These are phyloP conservation scores for Hypselothyrea guttata DNA, from an alignment of 2,888 invertebrate species.

Conservation along the genomic window DNA sequence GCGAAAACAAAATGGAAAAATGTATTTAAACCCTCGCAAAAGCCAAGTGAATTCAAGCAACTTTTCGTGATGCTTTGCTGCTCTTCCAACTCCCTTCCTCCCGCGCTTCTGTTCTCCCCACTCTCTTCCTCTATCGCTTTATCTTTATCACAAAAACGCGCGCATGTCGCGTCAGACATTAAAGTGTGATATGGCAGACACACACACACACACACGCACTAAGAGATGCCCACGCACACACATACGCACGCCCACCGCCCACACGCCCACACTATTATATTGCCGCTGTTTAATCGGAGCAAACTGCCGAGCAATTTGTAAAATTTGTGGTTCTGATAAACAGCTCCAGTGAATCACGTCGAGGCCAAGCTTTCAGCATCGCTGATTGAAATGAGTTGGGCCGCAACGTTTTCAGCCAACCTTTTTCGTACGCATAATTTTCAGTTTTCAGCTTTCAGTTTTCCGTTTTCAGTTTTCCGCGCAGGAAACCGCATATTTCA, in stretches of 20 bases:
- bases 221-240: background rate
- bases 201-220: constrained; percentile 1
- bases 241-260: too few species aligned
- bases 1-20: background rate
- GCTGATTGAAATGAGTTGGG: constrained; percentile 31
- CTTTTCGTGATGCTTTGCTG: constrained; percentile 15
- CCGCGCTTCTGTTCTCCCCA: background rate
- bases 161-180: constrained; percentile 40
- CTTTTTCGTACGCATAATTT: constrained; percentile 11
- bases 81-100: background rate
- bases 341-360: constrained; percentile 1
- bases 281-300: constrained; percentile 33
- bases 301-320: constrained; percentile 49
- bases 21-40: constrained; percentile 8
- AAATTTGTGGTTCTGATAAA: constrained; percentile 46
- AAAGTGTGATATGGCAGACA: constrained; percentile 35
- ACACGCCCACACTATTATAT: constrained; percentile 11
- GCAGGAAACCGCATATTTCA: background rate
- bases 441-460: constrained; percentile 5
- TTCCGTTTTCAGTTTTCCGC: constrained; percentile 6
- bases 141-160: constrained; percentile 44
- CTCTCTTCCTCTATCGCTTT: constrained; percentile 3
- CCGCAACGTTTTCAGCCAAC: background rate
- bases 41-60: constrained; percentile 28
- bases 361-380: background rate